phyloP scores from a whole-genome alignment of 2,797 vertebrate genomes.

The Dermochelys coriacea region DNA sequence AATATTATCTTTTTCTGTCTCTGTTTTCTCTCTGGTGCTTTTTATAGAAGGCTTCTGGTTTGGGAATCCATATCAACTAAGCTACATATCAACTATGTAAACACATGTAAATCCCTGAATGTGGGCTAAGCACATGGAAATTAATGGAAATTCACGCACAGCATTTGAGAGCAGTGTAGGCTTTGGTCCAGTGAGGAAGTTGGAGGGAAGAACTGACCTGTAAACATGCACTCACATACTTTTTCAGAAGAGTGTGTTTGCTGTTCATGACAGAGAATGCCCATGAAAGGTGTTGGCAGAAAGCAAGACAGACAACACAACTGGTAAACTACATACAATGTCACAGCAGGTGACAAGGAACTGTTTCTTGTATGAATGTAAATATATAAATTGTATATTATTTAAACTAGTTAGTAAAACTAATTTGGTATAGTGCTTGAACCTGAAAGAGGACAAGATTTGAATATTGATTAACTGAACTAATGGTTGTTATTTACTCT shows the following conservation, averaged over 20 bases:
- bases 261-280: not conserved
- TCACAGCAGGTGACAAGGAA: slow-evolving; percentile 50
- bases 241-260: rapidly evolving
- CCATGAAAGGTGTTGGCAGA: not conserved
- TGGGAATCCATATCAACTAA: not conserved
- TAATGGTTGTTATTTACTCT: not conserved
- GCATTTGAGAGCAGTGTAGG: not conserved
- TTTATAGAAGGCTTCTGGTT: not conserved
- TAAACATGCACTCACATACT: not conserved
- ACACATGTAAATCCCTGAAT: not conserved
- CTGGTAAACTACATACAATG: not conserved
- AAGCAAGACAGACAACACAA: not conserved
- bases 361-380: slow-evolving; percentile 21
- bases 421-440: slow-evolving; percentile 19
- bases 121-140: not conserved
- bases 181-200: not conserved
- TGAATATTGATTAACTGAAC: slow-evolving; percentile 54
- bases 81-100: not conserved
- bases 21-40: not conserved
- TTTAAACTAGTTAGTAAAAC: slow-evolving; percentile 52
- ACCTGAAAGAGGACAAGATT: slow-evolving; percentile 41
- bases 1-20: not conserved
- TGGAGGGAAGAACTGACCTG: not conserved
- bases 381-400: slow-evolving; percentile 20
- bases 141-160: not conserved